Base-by-base conservation (phyloP, 2,113 vertebrate genomes). In the Astur gentilis region DNA sequence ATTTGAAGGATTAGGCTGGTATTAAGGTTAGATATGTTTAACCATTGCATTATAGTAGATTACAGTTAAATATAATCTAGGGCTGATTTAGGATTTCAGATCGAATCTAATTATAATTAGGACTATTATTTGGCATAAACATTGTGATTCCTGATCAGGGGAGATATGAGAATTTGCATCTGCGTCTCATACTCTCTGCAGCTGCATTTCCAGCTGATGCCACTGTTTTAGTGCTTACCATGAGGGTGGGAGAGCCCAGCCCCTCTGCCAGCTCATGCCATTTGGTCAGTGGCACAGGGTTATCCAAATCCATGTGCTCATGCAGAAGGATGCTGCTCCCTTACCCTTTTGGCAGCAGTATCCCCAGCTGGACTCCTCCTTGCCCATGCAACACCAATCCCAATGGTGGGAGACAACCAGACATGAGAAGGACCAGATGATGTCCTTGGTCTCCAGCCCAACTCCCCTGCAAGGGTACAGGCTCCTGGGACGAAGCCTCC, bases 21-120 rank as follows among this genome's bases (percentile, higher is more conserved):
- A 87, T 96, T 89, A 84, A 89, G 32, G 65, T 87, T 79, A 96
- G 69, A 84, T 89, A 67, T 71, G 69, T 76, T 95, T 91, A 91
- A 87, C 31, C 23, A 78, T 87, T 84, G 69, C 81, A 66, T 66
- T 92, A 47, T 29, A 76, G 62, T 54, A 83, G 62, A 88, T 91
- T 69, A 61, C 2, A 8, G 67, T 89, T 77, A 87, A 93, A 91
- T 52, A 87, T 32, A 65, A 70, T 78, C 58, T 77, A 38, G 8
- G 52, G 49, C 34, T 88, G 79, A 92, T 87, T 77, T 57, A 87
- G 76, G 55, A 95, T 60, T 84, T 82, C 23, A 16, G 60, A 75
- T 89, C 50, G 38, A 87, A 79, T 84, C 77, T 93, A 61, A 90
- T 93, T 91, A 82, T 78, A 67, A 76, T 90, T 65, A 83, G 54